Base-by-base conservation (phyloP, 2,797 vertebrate species). In the Galaxias olidus region DNA sequence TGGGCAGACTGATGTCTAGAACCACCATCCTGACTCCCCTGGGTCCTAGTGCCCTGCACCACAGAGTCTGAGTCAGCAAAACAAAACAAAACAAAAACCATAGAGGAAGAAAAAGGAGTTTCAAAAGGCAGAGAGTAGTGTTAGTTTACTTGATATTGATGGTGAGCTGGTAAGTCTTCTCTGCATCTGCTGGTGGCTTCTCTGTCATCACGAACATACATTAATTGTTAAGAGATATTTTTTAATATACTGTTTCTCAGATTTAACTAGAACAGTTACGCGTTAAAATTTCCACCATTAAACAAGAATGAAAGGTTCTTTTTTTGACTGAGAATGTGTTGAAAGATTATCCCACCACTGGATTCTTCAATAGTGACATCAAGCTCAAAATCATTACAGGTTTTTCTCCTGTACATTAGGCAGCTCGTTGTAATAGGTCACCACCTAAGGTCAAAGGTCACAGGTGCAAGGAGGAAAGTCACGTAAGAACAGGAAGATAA, bases 371-470 rank as follows among this genome's bases (percentile, higher is more conserved):
- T 81, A 0, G 79, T 47, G 1, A 92, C 87, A 0, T 61, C 78
- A 66, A 92, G 83, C n/a, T 92, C 87, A 76, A 93, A 92, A 68
- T 89, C 14, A 0, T 74, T 54, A 57, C 92, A 93, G 10, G 73
- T 61, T 0, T 0, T 83, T 88, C 65, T 88, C 86, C 0, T 87
- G 86, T 41, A 78, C 83, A 10, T 89, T 87, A 1, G 87, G 88
- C 17, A 92, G 67, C 76, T 92, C 87, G 73, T 93, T 90, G 80
- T 93, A 93, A 66, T 88, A 69, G 0, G 91, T 92, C 81, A 92
- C 86, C 10, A 92, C 86, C 92, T 92, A 59, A 4, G 62, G 41
- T 30, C 30, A 58, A 41, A 56, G 52, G 6, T 30, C 10, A 54
- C 11, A 57, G 41, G n/a, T 48, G 52, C 47, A 44, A n/a, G 15